Conservation (phyloP, 2,888 invertebrate genomes). For the Pheosia tremula region DNA sequence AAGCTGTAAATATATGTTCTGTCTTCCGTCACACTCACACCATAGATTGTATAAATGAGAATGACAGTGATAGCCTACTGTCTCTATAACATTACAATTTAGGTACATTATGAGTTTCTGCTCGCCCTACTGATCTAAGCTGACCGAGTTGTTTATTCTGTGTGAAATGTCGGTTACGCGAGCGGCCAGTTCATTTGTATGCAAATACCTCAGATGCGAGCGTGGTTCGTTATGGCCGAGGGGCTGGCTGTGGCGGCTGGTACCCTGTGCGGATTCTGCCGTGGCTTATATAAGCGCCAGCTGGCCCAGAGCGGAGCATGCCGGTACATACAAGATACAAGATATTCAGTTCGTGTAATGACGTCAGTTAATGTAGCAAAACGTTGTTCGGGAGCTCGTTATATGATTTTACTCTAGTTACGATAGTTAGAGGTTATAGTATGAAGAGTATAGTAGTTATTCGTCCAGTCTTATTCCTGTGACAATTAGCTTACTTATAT, state of each 20-base stretch:
- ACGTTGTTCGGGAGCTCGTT: not conserved
- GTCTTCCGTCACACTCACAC: no score
- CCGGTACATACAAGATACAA: slow-evolving; percentile 27
- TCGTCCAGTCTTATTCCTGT: no score
- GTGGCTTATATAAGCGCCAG: slow-evolving; percentile 22
- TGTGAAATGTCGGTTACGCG: slow-evolving; percentile 71
- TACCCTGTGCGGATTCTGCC: slow-evolving; percentile 41
- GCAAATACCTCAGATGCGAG: slow-evolving; percentile 64
- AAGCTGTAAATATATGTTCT: no score
- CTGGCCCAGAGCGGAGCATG: slow-evolving; percentile 30
- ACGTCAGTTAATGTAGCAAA: slow-evolving; percentile 31
- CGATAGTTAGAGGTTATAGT: no score
- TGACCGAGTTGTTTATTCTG: slow-evolving; percentile 66
- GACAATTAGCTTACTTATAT: no score
- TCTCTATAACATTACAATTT: no score
- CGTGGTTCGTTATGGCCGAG: slow-evolving; percentile 33
- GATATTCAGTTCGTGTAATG: slow-evolving; percentile 28
- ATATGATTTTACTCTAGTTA: not conserved
- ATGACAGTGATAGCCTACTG: no score
- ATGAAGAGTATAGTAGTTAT: no score
- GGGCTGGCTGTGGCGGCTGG: slow-evolving; percentile 20
- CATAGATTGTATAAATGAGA: no score
- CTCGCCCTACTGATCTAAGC: slow-evolving; percentile 31
- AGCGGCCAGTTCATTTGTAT: slow-evolving; percentile 75
- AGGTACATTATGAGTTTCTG: not conserved